Evolutionary conservation across 2,888 invertebrate species (phyloP).

Genomic region (Heliconius sara): DNA sequence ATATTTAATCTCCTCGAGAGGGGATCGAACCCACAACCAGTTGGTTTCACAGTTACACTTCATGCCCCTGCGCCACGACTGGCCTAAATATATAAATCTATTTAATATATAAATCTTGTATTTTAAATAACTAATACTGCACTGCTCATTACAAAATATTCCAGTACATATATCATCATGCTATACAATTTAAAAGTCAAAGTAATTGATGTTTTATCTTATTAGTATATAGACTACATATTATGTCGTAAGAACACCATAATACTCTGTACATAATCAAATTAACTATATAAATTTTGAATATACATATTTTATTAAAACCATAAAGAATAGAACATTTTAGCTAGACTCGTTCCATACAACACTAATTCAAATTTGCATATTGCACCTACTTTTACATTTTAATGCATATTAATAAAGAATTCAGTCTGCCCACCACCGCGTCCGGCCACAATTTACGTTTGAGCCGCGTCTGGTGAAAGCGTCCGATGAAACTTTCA

Average conservation of each 20-base stretch:
- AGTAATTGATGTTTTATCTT: neutral
- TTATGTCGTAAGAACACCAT: too few relatives aligned
- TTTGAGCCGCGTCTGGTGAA: slow-evolving; percentile 67
- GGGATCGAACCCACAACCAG: too few relatives aligned
- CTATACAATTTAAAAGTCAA: neutral
- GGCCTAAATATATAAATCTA: too few relatives aligned
- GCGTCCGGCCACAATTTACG: slow-evolving; percentile 58
- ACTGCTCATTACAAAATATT: neutral
- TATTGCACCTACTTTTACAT: slow-evolving; percentile 7
- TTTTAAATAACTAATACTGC: neutral
- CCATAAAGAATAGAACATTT: neutral
- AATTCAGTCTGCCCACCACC: slow-evolving; percentile 2
- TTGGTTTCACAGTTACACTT: too few relatives aligned
- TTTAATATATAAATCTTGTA: neutral
- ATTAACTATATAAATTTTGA: too few relatives aligned
- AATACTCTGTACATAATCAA: too few relatives aligned
- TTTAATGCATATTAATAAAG: slow-evolving; percentile 15
- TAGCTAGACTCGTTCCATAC: neutral
- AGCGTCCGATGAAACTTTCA: slow-evolving; percentile 78
- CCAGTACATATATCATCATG: too few relatives aligned
- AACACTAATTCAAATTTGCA: neutral
- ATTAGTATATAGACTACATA: neutral
- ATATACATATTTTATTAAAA: neutral
- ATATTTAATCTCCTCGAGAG: too few relatives aligned
- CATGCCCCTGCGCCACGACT: too few relatives aligned